Base-by-base conservation (phyloP, 2,888 invertebrate genomes). In the Macropis europaea region DNA sequence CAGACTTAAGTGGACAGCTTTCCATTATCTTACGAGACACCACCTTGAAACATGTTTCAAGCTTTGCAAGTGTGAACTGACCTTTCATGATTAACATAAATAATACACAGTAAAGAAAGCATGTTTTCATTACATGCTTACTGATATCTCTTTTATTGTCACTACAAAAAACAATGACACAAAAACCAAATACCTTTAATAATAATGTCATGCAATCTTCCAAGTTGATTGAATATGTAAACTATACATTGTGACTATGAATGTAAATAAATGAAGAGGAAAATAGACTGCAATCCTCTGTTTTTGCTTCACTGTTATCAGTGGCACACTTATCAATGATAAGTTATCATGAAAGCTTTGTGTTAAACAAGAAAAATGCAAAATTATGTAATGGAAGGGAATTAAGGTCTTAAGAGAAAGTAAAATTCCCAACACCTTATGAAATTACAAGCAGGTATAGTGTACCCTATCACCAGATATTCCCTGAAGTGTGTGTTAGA, bases 381-480 rank as follows among this genome's bases (percentile, higher is more conserved):
- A 71, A 11, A 28, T 28, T 36, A 30, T 7, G 30, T 15, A 34
- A 59, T 30, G 19, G 36, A 56, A 60, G 45, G 38, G 59, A 57
- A 63, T 72, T 38, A 15, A 62, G 24, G 45, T 22, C 19, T 47
- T 40, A 47, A 32, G 26, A 36, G 34, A 53, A 34, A 73, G 40
- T 47, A 71, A 42, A 77, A 42, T 42, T 70, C 40, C 63, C 57
- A 63, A 66, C 52, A 73, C 32, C 64, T 60, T 32, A 13, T 42
- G 28, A 72, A 67, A 61, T 43, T 50, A 56, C 13, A 62, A 63
- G 48, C 54, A 71, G 45, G 22, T 36, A 56, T 67, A 47, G 61
- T 74, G 66, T 60, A 82, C 73, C 76, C 76, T 82, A 84, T 80
- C 87, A 88, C 88, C 87, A 87, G 88, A 88, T 88, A 87, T 88